Conservation (phyloP, 2,797 vertebrate species). For the Pteronotus mesoamericanus region DNA sequence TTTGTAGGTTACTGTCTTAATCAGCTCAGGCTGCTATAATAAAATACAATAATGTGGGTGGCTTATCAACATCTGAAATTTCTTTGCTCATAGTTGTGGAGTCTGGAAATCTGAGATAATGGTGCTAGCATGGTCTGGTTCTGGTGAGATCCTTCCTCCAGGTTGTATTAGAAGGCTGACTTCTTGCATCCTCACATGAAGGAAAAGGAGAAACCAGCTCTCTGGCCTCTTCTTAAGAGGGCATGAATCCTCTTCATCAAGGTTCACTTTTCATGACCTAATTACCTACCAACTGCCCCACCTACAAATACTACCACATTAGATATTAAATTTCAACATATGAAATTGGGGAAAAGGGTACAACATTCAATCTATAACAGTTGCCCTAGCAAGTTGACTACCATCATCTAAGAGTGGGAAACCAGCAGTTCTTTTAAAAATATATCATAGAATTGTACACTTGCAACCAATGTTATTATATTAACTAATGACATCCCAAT, state of each 20-base stretch:
- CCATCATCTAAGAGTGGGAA: not conserved
- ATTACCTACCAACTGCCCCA: not conserved
- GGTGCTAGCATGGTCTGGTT: not conserved
- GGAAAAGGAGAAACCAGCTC: not conserved
- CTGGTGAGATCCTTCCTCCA: not conserved
- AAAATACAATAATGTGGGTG: not conserved
- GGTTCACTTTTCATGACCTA: not conserved
- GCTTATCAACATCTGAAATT: not conserved
- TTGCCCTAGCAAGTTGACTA: not conserved
- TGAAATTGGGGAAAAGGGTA: accelerated
- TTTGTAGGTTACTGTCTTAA: not conserved
- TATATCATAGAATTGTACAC: not conserved
- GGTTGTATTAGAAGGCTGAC: not conserved
- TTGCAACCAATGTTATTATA: not conserved
- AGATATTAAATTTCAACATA: not conserved
- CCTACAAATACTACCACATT: not conserved
- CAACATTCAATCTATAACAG: not conserved
- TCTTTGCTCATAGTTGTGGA: not conserved
- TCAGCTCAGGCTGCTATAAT: not conserved
- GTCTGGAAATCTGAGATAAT: not conserved
- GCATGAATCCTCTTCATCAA: not conserved
- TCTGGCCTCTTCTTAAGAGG: not conserved
- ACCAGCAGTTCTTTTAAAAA: not conserved
- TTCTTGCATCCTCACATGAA: not conserved
- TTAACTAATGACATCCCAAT: not conserved